These are phyloP conservation scores for Achatina immaculata DNA, from an alignment of 1,140 invertebrate genomes.

Conservation along the genomic window DNA sequence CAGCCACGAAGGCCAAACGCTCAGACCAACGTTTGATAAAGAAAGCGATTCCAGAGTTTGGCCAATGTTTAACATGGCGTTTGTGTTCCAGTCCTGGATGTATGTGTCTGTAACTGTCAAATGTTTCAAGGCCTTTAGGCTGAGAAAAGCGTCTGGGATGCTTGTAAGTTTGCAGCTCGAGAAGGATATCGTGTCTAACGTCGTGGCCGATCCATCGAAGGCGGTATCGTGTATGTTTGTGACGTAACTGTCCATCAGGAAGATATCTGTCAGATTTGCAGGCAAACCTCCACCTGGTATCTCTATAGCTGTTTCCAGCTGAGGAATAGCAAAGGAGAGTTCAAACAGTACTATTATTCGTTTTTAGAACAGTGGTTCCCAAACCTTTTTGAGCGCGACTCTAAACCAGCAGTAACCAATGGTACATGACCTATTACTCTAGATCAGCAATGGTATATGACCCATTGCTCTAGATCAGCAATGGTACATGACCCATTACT, in stretches of 20 bases:
- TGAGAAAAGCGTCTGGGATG: background rate
- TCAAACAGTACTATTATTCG: no score
- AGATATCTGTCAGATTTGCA: background rate
- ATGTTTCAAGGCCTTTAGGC: background rate
- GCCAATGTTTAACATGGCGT: background rate
- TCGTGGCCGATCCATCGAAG: background rate
- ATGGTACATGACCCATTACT: no score
- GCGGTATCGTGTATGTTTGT: background rate
- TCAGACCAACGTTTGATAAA: background rate
- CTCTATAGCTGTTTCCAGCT: no score
- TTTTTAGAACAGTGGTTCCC: no score
- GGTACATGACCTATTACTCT: no score
- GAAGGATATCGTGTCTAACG: background rate
- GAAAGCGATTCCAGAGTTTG: background rate
- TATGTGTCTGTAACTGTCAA: background rate
- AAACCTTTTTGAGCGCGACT: no score
- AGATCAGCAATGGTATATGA: no score
- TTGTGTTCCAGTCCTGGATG: background rate
- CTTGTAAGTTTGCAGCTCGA: background rate
- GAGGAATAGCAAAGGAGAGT: no score
- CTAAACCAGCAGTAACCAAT: no score
- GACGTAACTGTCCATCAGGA: background rate
- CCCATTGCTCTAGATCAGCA: no score
- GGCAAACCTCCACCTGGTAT: background rate
- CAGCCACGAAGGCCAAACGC: background rate